Percentiles rank a stretch among this genome's conserved stretches.
These are phyloP conservation scores for Emydocephalus ijimae DNA, from an alignment of 2,113 vertebrate species.

Conservation along the genomic window DNA sequence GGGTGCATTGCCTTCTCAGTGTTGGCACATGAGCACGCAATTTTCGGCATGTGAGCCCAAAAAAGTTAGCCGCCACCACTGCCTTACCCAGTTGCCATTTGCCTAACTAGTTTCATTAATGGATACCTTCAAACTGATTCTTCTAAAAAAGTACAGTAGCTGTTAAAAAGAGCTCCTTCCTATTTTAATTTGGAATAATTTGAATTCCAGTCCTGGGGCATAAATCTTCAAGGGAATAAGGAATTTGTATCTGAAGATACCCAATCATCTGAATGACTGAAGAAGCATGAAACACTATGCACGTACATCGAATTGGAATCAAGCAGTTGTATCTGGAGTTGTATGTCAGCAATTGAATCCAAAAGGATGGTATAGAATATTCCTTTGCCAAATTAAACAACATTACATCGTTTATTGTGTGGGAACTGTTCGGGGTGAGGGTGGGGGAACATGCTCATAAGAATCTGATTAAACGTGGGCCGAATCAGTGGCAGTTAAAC, in stretches of 20 bases:
- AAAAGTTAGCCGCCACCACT: too few relatives aligned
- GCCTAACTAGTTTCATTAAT: not conserved
- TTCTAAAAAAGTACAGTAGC: not conserved
- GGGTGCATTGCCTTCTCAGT: too few relatives aligned
- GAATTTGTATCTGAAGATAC: not conserved
- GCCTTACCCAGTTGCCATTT: not conserved
- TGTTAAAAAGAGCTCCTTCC: not conserved
- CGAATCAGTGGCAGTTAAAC: accelerated
- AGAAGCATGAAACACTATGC: not conserved
- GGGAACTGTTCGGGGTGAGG: not conserved
- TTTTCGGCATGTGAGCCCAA: too few relatives aligned
- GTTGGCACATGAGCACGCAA: too few relatives aligned
- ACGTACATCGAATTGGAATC: not conserved
- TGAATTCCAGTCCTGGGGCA: not conserved
- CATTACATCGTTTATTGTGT: not conserved
- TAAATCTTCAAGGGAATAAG: not conserved
- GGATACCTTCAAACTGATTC: not conserved
- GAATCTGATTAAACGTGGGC: not conserved
- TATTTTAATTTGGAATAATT: not conserved
- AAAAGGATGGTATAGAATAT: not conserved
- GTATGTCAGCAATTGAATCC: accelerated
- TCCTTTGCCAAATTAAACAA: not conserved
- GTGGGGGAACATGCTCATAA: not conserved
- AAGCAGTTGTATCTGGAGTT: not conserved
- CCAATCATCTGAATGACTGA: not conserved